Conservation (phyloP, 1,140 invertebrate genomes). For the Caenorhabditis tropicalis region DNA sequence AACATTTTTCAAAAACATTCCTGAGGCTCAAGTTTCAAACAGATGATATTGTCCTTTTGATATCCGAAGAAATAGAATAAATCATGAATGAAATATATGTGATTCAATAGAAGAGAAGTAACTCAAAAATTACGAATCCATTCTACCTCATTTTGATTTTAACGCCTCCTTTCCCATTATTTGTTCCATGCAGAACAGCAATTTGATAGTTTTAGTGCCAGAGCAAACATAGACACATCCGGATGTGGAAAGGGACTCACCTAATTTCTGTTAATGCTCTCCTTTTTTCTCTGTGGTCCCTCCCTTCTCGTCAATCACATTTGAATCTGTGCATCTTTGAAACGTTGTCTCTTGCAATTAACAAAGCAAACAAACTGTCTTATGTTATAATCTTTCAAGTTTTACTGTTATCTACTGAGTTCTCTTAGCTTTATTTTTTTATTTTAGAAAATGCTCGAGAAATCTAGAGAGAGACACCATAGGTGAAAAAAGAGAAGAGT, state of each 20-base stretch:
- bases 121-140: neutral
- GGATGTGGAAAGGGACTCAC: neutral
- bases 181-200: conserved; percentile 31
- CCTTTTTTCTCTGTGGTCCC: neutral
- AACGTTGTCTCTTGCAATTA: neutral
- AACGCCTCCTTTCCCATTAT: neutral
- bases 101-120: too few relatives aligned
- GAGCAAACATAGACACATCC: conserved; percentile 38
- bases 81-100: too few relatives aligned
- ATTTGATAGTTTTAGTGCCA: conserved; percentile 33
- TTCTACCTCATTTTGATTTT: neutral
- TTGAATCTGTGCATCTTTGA: neutral
- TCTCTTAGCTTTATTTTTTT: too few relatives aligned
- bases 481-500: conserved; percentile 31
- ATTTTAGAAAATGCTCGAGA: neutral
- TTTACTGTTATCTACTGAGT: too few relatives aligned
- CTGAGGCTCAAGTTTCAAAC: too few relatives aligned
- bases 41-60: too few relatives aligned
- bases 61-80: too few relatives aligned
- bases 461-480: neutral
- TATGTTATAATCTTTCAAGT: neutral
- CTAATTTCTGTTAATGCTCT: conserved; percentile 44
- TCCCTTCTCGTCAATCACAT: neutral
- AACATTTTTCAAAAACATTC: too few relatives aligned
- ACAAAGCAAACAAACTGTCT: conserved; percentile 3